These are phyloP conservation scores for Andrena marginata DNA, from an alignment of 2,888 invertebrate genomes.

Conservation along the genomic window DNA sequence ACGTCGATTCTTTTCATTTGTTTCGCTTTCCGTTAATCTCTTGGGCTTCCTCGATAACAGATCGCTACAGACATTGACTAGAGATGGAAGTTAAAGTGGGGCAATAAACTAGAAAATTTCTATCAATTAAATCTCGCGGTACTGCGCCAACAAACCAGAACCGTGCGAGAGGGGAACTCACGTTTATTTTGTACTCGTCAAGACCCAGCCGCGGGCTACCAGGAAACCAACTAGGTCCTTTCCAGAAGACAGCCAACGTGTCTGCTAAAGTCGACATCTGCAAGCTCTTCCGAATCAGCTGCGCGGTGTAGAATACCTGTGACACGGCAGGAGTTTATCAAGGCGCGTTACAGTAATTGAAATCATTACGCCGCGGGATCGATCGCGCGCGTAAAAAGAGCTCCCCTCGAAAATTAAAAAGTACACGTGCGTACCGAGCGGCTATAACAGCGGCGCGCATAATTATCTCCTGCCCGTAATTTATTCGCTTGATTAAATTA, in stretches of 20 bases:
- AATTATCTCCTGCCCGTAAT: neutral
- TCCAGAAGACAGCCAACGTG: constrained; percentile 90
- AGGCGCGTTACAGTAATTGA: neutral
- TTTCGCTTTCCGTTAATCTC: neutral
- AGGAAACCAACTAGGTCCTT: constrained; percentile 96
- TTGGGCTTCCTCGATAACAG: neutral
- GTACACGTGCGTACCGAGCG: neutral
- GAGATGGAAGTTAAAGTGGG: too few species aligned
- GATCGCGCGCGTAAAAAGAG: neutral
- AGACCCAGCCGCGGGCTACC: constrained; percentile 91
- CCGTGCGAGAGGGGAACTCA: constrained; percentile 83
- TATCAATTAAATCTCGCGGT: too few species aligned
- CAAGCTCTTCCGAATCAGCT: constrained; percentile 89
- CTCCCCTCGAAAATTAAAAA: neutral
- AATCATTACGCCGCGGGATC: neutral
- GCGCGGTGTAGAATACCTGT: constrained; percentile 91
- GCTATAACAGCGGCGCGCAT: neutral
- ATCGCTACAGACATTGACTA: neutral
- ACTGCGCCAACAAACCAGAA: neutral
- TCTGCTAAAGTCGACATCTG: constrained; percentile 87
- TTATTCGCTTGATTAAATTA: constrained; percentile 1
- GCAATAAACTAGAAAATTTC: too few species aligned
- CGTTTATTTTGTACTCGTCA: constrained; percentile 91
- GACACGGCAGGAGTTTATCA: constrained; percentile 20
- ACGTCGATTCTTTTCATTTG: neutral